Evolutionary conservation across 1,140 invertebrate genomes (phyloP), one percentile per base, ranked within the genome.

Genomic region (Chelonus insularis): DNA sequence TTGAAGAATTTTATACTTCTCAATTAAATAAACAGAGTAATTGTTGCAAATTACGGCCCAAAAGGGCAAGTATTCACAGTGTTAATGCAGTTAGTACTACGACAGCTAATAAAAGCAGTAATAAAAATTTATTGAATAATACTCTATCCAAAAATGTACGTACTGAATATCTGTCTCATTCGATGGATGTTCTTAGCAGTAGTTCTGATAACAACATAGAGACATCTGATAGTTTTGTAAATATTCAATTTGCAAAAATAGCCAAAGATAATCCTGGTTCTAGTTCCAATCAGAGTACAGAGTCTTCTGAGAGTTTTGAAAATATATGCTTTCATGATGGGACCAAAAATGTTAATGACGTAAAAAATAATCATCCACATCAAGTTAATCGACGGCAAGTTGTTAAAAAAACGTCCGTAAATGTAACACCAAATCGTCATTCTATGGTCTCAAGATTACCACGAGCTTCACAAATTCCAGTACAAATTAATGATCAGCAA

Each of bases 161-260:
- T 29, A 16, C 58, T 32, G 57, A 62, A 34, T 36, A 55, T 39
- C 58, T 64, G 11, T 75, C 72, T 0, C 60, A 43, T n/a, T 78
- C 72, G 8, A 70, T 63, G 1, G 68, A 72, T 29, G 71, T 67
- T 37, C 61, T 75, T 7, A 75, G 69, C 14, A 64, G 60, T 4
- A 76, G 67, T 59, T 78, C 71, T 0, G 70, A 67, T 41, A 76
- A 78, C 37, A 72, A 78, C 52, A 77, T 77, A 9, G 75, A 79
- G 32, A 76, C 70, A 2, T 77, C 75, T 0, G 74, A 77, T n/a
- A 80, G 74, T 45, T 80, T 80, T 47, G 74, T 78, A 11, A 78
- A 75, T 48, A 78, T 75, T 29, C 66, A 74, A 52, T 74, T 76
- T 50, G 72, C 70, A 3, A 67, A 70, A 36, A 48, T 70, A 16